Evolutionary conservation across 37 sponge, comb jelly and placozoan genomes (phyloP).

Genomic region (Axinella damicornis): DNA sequence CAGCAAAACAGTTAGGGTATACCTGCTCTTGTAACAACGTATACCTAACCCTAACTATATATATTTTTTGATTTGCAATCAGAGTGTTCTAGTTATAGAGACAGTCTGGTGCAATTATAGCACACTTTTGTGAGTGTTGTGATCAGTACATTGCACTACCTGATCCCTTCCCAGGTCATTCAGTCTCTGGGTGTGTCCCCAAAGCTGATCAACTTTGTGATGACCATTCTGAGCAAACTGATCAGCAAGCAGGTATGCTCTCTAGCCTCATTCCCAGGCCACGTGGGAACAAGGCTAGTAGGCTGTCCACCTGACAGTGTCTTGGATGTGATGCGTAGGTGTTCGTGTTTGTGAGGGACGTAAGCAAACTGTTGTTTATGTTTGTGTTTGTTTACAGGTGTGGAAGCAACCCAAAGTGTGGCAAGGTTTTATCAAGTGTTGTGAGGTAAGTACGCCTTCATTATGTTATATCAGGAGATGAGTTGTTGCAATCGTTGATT

Average conservation of each 20-base stretch:
- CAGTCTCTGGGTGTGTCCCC: slow-evolving; percentile 88
- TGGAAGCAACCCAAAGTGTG: slow-evolving; percentile 97
- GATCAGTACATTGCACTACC: not conserved
- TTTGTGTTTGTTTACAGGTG: slow-evolving; percentile 48
- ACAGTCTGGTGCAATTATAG: slow-evolving; percentile 19
- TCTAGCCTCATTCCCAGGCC: no score
- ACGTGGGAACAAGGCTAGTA: no score
- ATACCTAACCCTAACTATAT: no score
- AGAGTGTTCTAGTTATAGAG: no score
- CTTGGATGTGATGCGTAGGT: not conserved
- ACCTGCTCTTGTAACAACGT: no score
- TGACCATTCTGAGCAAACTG: slow-evolving; percentile 88
- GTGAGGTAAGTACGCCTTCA: slow-evolving; percentile 66
- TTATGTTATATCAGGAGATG: no score
- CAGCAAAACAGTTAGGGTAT: no score
- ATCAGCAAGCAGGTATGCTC: slow-evolving; percentile 85
- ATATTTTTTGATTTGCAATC: no score
- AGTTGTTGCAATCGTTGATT: no score
- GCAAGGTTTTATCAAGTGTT: slow-evolving; percentile 99
- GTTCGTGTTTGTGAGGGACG: not conserved
- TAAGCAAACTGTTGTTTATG: not conserved
- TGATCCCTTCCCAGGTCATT: slow-evolving; percentile 77
- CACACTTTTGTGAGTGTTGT: no score
- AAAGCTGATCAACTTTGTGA: slow-evolving; percentile 81
- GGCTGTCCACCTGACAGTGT: no score